Evolutionary conservation across 2,888 invertebrate species (phyloP), one percentile per base, ranked within the genome.

Genomic region (Galerucella pusilla): DNA sequence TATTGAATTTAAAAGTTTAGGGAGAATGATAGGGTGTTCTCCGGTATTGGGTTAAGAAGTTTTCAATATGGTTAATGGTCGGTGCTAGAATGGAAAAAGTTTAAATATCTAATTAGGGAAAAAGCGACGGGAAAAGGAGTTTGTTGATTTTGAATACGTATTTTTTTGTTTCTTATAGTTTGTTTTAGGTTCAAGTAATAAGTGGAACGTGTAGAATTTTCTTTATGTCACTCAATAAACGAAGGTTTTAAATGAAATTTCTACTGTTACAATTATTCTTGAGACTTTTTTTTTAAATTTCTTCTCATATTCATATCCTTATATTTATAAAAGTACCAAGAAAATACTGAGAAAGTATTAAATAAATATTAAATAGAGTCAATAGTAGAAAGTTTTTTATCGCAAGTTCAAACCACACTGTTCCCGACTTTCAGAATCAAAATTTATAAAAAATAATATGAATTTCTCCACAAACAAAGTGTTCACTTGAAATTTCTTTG

Each of bases 1-100:
- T 75, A 78, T 77, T 70, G 74, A 76, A 78, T 78, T 78, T 71
- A 46, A 73, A 76, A 78, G 75, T 76, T 74, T 46, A 60, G 52
- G 67, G 52, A 64, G 69, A 68, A 64, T 68, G 61, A 68, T 60
- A n/a, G 74, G 70, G 63, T 73, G 64, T 75, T 65, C 71, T 68
- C 57, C 35, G 61, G 65, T 68, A 77, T 75, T 67, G 57, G 52
- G 68, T 77, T 77, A 77, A 68, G 66, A 75, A 77, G 72, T 77
- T 77, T 74, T 42, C 45, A 57, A 75, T 68, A 66, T 71, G 60
- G 70, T 75, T 75, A 73, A 54, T 63, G 61, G 73, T 52, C n/a
- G 16, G 20, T 60, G 68, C 60, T 45, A 59, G 68, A 45, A 20
- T 25, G 45, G 42, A 68, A 57, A 68, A 60, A 68, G 35, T 45